These are phyloP conservation scores for Erithacus rubecula DNA, from an alignment of 2,797 vertebrate species.

Conservation along the genomic window DNA sequence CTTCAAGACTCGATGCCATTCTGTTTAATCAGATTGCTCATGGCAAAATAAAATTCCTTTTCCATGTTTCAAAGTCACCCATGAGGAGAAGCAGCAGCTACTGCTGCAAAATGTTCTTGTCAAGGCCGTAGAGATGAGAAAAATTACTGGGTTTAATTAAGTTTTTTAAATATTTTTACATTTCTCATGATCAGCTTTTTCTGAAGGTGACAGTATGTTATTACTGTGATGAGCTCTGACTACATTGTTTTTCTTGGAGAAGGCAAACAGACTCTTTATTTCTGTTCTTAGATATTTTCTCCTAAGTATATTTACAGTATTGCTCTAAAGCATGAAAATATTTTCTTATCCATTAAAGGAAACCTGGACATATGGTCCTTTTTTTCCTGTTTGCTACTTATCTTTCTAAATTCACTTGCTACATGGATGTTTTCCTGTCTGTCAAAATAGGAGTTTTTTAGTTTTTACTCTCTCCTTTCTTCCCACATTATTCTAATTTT, in stretches of 20 bases:
- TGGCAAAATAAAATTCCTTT: background rate
- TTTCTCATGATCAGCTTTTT: background rate
- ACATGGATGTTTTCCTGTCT: background rate
- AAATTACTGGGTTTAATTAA: background rate
- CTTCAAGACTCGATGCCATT: background rate
- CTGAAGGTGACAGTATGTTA: background rate
- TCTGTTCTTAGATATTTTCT: background rate
- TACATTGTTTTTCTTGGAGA: background rate
- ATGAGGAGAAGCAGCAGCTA: background rate
- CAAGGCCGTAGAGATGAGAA: background rate
- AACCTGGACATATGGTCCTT: background rate
- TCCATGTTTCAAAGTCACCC: background rate
- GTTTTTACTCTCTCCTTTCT: background rate
- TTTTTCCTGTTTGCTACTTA: background rate
- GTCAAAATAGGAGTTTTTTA: background rate
- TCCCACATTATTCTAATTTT: background rate
- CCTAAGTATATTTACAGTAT: background rate
- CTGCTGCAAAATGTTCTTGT: background rate
- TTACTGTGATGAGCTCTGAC: background rate
- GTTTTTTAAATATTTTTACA: fast-evolving
- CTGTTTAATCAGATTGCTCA: background rate
- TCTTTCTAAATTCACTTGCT: background rate
- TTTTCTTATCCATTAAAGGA: background rate
- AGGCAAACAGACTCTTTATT: background rate
- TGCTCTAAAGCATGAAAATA: background rate